Conservation (phyloP, 2,113 vertebrate genomes). For the Trogon surrucura region DNA sequence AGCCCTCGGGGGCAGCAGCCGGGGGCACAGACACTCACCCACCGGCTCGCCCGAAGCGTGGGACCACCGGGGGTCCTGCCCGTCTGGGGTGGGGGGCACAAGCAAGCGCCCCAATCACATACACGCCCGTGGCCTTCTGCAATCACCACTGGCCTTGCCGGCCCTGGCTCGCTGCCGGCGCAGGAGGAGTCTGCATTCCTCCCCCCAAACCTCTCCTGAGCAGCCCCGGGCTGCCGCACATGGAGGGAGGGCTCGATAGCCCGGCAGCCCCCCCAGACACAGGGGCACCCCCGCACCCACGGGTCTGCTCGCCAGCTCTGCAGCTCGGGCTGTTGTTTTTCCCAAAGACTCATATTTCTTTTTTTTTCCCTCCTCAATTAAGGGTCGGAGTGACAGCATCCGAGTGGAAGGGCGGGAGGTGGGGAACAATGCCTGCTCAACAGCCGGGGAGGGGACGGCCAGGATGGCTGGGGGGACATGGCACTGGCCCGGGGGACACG, state of each 20-base stretch:
- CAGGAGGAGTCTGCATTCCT: rapidly evolving
- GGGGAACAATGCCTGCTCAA: not conserved
- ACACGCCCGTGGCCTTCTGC: not conserved
- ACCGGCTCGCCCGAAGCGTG: rapidly evolving
- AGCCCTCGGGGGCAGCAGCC: not conserved
- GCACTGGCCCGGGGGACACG: not conserved
- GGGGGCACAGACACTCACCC: not conserved
- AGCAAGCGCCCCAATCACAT: rapidly evolving
- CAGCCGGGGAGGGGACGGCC: conserved; percentile 2
- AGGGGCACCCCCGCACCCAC: not conserved
- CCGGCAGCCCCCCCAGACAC: not conserved
- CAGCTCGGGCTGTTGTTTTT: not conserved
- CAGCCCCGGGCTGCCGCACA: rapidly evolving
- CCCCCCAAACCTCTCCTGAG: not conserved
- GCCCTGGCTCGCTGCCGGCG: rapidly evolving
- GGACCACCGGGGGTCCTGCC: not conserved
- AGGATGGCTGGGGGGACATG: not conserved
- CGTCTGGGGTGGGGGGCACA: not conserved
- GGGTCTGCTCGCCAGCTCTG: not conserved
- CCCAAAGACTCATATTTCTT: conserved; percentile 11
- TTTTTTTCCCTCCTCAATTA: conserved; percentile 48
- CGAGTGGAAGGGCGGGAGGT: conserved; percentile 33
- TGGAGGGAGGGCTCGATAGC: not conserved
- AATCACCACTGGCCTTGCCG: not conserved
- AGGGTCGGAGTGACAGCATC: conserved; percentile 30